Evolutionary conservation across 23 tunicate species (phyloP).

Genomic region (Styela clava): DNA sequence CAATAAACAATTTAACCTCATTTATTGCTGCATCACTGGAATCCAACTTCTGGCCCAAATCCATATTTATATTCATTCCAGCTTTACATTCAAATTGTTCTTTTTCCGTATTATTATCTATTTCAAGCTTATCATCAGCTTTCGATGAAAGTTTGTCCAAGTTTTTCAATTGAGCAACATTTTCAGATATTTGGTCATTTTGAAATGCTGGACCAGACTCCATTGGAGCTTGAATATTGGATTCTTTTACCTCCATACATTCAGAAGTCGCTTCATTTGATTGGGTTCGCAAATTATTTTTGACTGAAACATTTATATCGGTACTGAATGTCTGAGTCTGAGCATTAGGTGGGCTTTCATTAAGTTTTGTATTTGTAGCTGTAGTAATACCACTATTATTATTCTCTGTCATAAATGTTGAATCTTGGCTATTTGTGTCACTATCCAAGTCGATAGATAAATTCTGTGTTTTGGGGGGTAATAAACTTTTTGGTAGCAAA

Average conservation of each 20-base stretch:
- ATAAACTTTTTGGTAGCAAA: slow-evolving; percentile 10
- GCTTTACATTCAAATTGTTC: neutral
- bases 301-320: neutral
- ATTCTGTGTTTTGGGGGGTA: neutral
- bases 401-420: neutral
- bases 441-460: slow-evolving; percentile 6
- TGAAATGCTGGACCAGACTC: no score
- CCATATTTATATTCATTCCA: neutral
- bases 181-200: neutral
- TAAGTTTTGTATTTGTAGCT: neutral
- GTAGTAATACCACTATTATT: neutral
- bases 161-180: neutral
- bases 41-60: neutral
- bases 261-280: neutral
- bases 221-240: neutral
- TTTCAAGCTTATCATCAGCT: neutral
- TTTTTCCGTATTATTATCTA: neutral
- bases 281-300: neutral
- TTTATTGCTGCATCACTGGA: neutral
- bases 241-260: neutral
- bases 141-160: no score
- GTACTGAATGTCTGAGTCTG: neutral
- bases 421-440: slow-evolving; percentile 19
- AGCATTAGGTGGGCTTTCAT: neutral
- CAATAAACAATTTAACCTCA: slow-evolving; percentile 5